Conservation (phyloP, 2,113 vertebrate species). For the Nanorana parkeri region DNA sequence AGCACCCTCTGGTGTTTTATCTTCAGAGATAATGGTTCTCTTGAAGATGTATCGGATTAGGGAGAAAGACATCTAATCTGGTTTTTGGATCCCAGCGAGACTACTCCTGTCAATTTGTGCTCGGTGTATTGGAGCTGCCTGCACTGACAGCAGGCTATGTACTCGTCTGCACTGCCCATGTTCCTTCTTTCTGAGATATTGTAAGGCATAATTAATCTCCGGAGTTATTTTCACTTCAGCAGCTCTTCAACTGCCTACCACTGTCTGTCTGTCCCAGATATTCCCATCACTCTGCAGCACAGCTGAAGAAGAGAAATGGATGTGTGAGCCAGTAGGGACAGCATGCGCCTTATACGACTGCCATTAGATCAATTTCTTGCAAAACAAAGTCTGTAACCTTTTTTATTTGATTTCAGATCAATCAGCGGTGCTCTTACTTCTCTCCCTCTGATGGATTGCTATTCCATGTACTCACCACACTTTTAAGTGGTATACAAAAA, state of each 20-base stretch:
- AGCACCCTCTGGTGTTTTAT: conserved; percentile 1
- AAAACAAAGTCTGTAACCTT: background rate
- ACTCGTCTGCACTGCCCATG: conserved; percentile 22
- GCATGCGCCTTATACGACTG: background rate
- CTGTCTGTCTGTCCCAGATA: conserved; percentile 35
- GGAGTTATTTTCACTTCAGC: conserved; percentile 31
- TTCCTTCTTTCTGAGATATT: conserved; percentile 35
- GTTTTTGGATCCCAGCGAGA: conserved; percentile 26
- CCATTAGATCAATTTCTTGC: background rate
- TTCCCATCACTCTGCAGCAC: background rate
- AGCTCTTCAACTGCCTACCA: conserved; percentile 3
- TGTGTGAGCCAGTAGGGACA: background rate
- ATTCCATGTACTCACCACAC: conserved; percentile 1
- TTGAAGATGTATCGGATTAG: conserved; percentile 7
- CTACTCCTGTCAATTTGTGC: conserved; percentile 30
- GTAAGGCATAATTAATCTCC: conserved; percentile 38
- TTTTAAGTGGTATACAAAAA: conserved; percentile 4
- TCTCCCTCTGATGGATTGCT: background rate
- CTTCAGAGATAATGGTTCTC: conserved; percentile 11
- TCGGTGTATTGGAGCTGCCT: conserved; percentile 3
- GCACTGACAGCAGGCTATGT: conserved; percentile 28
- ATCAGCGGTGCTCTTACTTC: background rate
- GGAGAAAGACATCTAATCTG: conserved; percentile 12
- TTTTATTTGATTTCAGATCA: background rate
- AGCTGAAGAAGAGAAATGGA: background rate